These are phyloP conservation scores for Palloptera scutellata DNA, from an alignment of 2,888 invertebrate species.

Conservation along the genomic window DNA sequence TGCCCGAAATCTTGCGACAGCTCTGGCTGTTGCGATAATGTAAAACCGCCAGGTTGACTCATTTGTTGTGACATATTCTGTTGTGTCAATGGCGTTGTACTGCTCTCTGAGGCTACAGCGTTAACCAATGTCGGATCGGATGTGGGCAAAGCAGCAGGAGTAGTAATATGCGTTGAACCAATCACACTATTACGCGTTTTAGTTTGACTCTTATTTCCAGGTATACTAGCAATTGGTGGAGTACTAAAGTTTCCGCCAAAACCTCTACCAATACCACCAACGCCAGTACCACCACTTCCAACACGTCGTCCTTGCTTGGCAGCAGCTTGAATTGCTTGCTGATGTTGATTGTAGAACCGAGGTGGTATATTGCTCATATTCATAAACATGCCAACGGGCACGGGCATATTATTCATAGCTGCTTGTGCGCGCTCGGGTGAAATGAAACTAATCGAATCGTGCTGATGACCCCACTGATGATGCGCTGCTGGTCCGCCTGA, in stretches of 20 bases:
- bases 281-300: slow-evolving; percentile 46
- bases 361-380: slow-evolving; percentile 84
- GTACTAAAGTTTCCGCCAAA: slow-evolving; percentile 29
- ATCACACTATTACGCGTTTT: slow-evolving; percentile 29
- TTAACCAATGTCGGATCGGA: slow-evolving; percentile 50
- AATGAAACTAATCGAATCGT: slow-evolving; percentile 93
- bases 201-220: slow-evolving; percentile 26
- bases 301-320: slow-evolving; percentile 63
- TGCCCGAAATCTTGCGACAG: slow-evolving; percentile 63
- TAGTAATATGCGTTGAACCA: slow-evolving; percentile 19
- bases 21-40: slow-evolving; percentile 72
- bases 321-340: slow-evolving; percentile 68
- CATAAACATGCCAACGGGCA: slow-evolving; percentile 94
- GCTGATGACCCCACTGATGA: slow-evolving; percentile 66
- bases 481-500: slow-evolving; percentile 5
- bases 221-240: slow-evolving; percentile 10
- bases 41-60: slow-evolving; percentile 72
- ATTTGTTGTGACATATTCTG: slow-evolving; percentile 78
- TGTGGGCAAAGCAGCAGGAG: slow-evolving; percentile 1
- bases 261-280: slow-evolving; percentile 42
- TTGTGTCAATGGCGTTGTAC: slow-evolving; percentile 73
- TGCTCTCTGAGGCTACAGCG: slow-evolving; percentile 50
- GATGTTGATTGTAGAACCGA: slow-evolving; percentile 78
- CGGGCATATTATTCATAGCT: slow-evolving; percentile 82
- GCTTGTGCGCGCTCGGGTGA: slow-evolving; percentile 83